phyloP scores from a whole-genome alignment of 2,113 vertebrate species.

The Peromyscus maniculatus region DNA sequence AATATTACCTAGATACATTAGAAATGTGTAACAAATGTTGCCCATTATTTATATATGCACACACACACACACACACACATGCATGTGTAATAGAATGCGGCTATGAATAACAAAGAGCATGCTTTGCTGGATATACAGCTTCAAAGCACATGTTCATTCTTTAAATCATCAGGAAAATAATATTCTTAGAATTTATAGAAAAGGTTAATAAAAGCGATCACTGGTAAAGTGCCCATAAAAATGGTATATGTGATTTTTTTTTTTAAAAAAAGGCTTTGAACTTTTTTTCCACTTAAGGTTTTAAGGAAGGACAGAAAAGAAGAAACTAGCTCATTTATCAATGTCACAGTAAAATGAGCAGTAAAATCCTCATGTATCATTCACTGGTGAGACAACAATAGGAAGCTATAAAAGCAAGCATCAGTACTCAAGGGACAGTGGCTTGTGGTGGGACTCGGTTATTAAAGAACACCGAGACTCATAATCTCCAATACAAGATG shows the following conservation, averaged over 20 bases:
- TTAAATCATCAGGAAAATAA: slow-evolving; percentile 52
- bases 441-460: neutral
- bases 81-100: neutral
- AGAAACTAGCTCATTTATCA: slow-evolving; percentile 49
- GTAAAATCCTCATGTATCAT: slow-evolving; percentile 14
- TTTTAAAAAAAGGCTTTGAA: neutral
- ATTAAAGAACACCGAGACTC: slow-evolving; percentile 33
- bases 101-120: neutral
- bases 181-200: slow-evolving; percentile 4
- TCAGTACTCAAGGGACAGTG: neutral
- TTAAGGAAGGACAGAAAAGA: slow-evolving; percentile 25
- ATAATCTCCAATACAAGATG: slow-evolving; percentile 1
- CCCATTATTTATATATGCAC: neutral
- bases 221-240: neutral
- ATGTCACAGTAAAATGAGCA: neutral
- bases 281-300: slow-evolving; percentile 44
- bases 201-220: slow-evolving; percentile 40
- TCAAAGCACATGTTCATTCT: slow-evolving; percentile 31
- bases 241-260: neutral
- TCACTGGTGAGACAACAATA: slow-evolving; percentile 14
- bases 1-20: neutral
- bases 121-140: neutral
- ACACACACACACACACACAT: neutral
- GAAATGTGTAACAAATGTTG: neutral
- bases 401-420: neutral